Evolutionary conservation across 2,113 vertebrate species (phyloP).

Genomic region (Phylloscopus whistleri): DNA sequence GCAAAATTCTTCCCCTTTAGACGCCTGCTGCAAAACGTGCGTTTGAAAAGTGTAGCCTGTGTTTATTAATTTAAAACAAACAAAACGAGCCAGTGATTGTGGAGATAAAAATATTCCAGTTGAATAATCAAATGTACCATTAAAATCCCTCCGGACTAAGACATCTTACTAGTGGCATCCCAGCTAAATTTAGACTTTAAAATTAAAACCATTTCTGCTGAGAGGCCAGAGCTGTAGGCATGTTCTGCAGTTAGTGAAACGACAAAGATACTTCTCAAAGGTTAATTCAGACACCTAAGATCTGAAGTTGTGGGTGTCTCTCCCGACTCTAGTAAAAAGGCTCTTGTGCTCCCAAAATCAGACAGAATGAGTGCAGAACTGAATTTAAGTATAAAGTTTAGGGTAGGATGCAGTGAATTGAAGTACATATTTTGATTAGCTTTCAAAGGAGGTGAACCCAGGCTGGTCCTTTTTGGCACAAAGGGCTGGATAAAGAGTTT

Average conservation of each 20-base stretch:
- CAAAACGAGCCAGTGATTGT: neutral
- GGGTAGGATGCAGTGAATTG: neutral
- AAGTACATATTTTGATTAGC: neutral
- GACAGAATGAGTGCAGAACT: neutral
- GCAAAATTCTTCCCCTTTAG: neutral
- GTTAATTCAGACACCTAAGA: neutral
- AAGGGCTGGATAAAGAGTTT: neutral
- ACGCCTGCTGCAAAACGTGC: neutral
- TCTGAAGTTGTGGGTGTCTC: neutral
- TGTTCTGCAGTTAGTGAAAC: neutral
- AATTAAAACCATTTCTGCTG: slow-evolving; percentile 15
- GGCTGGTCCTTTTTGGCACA: neutral
- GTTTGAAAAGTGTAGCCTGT: neutral
- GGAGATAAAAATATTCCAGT: neutral
- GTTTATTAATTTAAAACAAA: neutral
- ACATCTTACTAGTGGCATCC: slow-evolving; percentile 21
- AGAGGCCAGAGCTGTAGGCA: neutral
- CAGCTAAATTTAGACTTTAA: slow-evolving; percentile 22
- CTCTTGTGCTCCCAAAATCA: neutral
- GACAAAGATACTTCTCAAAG: neutral
- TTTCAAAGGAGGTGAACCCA: neutral
- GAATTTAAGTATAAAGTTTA: neutral
- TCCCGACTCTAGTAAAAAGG: neutral
- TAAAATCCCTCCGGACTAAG: neutral
- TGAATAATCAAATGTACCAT: neutral